Percentiles rank a stretch among this genome's conserved stretches.
These are phyloP conservation scores for Pachyuromys duprasi DNA, from an alignment of 2,797 vertebrate species.

Conservation along the genomic window DNA sequence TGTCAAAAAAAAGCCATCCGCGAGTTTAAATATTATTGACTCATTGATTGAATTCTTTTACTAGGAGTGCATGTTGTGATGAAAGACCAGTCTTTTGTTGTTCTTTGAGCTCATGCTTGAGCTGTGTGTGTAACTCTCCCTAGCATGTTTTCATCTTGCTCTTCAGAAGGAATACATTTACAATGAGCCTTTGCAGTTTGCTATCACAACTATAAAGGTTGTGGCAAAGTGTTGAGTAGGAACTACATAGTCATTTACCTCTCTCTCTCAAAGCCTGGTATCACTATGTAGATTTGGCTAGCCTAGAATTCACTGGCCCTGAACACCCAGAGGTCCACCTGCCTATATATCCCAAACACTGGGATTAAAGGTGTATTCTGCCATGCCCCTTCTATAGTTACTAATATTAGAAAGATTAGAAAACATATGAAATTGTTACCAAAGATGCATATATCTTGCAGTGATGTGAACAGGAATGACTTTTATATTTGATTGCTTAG, in stretches of 20 bases:
- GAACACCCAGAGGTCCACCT: not conserved
- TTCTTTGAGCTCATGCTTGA: conserved; percentile 54
- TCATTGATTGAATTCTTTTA: conserved; percentile 71
- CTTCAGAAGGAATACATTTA: not conserved
- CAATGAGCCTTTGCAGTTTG: not conserved
- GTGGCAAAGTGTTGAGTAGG: not conserved
- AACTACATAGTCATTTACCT: not conserved
- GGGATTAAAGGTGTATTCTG: not conserved
- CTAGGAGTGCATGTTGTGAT: conserved; percentile 64
- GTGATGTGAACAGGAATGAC: not conserved
- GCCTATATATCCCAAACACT: not conserved
- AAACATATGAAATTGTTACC: not conserved
- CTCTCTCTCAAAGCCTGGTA: not conserved
- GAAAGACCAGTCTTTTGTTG: conserved; percentile 66
- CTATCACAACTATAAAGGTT: not conserved
- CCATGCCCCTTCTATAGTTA: not conserved
- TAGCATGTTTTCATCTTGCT: conserved; percentile 28
- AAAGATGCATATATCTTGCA: not conserved
- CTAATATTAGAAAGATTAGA: conserved; percentile 15
- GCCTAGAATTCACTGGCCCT: not conserved
- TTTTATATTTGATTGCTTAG: not conserved
- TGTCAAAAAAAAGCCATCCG: conserved; percentile 66
- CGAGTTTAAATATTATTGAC: conserved; percentile 81
- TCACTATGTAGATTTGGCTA: no score
- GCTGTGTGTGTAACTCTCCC: not conserved